phyloP scores from a whole-genome alignment of 2,797 vertebrate genomes.

The Tokudaia tokunoshimensis region DNA sequence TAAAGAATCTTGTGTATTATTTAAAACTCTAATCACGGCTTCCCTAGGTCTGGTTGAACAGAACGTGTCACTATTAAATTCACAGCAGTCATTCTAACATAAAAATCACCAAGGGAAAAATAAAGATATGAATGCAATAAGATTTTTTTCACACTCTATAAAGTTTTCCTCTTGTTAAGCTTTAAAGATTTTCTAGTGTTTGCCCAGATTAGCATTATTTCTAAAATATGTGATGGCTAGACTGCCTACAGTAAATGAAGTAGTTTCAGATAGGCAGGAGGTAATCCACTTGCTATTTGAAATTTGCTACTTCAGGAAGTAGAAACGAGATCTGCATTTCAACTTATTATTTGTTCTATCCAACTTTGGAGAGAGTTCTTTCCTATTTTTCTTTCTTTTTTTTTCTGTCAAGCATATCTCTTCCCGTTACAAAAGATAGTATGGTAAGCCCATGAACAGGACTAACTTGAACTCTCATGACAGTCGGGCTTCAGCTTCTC shows the following conservation, averaged over 20 bases:
- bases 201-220: conserved; percentile 78
- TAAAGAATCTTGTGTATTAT: conserved; percentile 67
- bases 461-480: neutral
- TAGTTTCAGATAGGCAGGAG: conserved; percentile 24
- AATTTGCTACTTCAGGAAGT: conserved; percentile 55
- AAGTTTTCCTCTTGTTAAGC: conserved; percentile 83
- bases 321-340: conserved; percentile 17
- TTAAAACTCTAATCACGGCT: conserved; percentile 71
- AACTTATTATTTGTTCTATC: conserved; percentile 6
- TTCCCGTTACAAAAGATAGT: neutral
- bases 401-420: neutral
- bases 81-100: conserved; percentile 81
- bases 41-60: conserved; percentile 30
- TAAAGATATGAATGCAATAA: conserved; percentile 75
- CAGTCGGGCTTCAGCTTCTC: neutral
- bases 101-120: conserved; percentile 80
- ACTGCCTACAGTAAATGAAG: conserved; percentile 55
- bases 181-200: conserved; percentile 83
- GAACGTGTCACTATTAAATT: conserved; percentile 79
- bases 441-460: neutral
- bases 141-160: conserved; percentile 80
- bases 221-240: conserved; percentile 67
- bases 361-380: conserved; percentile 27
- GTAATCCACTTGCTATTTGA: conserved; percentile 30
- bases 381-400: neutral